Conservation (phyloP, 2,113 vertebrate species). For the Hippocampus barbouri region DNA sequence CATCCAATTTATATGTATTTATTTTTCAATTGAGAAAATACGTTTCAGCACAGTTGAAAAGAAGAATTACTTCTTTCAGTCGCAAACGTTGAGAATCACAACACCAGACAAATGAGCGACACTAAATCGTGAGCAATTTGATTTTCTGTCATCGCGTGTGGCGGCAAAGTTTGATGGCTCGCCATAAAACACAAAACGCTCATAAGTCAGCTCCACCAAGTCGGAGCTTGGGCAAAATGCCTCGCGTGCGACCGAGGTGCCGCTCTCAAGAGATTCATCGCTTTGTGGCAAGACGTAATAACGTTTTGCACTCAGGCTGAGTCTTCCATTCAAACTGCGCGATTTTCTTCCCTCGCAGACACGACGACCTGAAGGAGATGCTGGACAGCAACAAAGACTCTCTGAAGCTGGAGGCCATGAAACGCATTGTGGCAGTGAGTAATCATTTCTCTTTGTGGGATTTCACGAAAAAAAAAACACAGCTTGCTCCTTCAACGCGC, state of each 20-base stretch:
- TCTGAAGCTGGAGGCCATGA: constrained; percentile 97
- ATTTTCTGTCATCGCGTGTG: neutral
- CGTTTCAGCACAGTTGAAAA: too few relatives aligned
- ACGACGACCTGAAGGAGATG: constrained; percentile 98
- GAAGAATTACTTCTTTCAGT: too few relatives aligned
- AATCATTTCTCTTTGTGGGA: constrained; percentile 13
- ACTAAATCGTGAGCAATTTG: neutral
- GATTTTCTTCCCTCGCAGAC: constrained; percentile 66
- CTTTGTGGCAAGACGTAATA: neutral
- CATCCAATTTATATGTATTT: too few relatives aligned
- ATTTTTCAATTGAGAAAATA: too few relatives aligned
- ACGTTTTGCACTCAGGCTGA: neutral
- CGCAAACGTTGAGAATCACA: neutral
- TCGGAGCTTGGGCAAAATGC: neutral
- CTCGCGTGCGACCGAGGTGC: neutral
- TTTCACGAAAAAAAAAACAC: too few relatives aligned
- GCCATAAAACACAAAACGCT: neutral
- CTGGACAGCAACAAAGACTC: constrained; percentile 98
- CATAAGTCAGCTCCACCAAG: neutral
- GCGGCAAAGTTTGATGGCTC: neutral
- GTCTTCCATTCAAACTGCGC: neutral
- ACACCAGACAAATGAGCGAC: neutral
- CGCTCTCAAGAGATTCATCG: neutral
- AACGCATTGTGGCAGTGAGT: constrained; percentile 95
- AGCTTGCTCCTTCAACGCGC: neutral